Evolutionary conservation across 2,113 vertebrate species (phyloP).

Genomic region (Mus spicilegus): DNA sequence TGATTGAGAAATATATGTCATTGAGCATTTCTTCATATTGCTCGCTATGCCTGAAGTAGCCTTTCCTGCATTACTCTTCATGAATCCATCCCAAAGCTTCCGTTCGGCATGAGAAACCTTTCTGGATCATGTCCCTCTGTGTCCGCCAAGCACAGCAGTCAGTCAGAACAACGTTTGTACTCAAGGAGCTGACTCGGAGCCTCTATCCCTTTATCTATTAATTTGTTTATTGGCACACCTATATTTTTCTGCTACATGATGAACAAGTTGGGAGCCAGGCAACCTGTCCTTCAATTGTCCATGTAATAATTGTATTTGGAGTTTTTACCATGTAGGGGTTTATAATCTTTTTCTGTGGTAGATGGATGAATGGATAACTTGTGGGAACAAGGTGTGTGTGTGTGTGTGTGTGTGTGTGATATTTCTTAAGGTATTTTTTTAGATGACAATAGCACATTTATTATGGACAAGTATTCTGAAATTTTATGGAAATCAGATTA

Average conservation of each 20-base stretch:
- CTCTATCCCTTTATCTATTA: background rate
- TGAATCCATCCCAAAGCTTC: background rate
- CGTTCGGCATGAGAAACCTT: background rate
- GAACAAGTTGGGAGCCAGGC: background rate
- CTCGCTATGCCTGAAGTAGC: background rate
- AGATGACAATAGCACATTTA: background rate
- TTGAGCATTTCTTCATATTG: background rate
- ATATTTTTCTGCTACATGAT: background rate
- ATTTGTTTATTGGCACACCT: background rate
- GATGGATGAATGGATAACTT: background rate
- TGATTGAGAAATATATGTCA: background rate
- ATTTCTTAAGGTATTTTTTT: background rate
- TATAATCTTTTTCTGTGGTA: background rate
- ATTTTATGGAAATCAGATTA: background rate
- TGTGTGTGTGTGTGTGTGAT: too few species aligned
- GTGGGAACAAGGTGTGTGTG: background rate
- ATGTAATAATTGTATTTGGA: background rate
- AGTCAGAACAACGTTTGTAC: background rate
- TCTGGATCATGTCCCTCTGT: background rate
- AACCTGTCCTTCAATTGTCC: background rate
- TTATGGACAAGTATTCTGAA: background rate
- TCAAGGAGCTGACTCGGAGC: background rate
- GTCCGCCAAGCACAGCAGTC: background rate
- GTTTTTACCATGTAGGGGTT: background rate
- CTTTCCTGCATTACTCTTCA: background rate